Evolutionary conservation across 2,888 invertebrate genomes (phyloP).

Genomic region (Cantharis rustica): DNA sequence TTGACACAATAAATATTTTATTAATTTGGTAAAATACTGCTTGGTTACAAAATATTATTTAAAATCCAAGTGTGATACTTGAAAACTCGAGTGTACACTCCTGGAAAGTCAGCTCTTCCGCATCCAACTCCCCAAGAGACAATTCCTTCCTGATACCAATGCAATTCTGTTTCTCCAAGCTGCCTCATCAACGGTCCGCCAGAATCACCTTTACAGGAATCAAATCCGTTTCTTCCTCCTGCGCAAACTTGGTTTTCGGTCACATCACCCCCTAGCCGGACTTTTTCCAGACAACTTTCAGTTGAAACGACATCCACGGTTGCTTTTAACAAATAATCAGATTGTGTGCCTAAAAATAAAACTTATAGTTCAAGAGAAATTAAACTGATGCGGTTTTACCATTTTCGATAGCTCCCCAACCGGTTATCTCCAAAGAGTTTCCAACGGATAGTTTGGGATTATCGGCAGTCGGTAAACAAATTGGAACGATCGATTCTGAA

Average conservation of each 20-base stretch:
- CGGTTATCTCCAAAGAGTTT: conserved; percentile 25
- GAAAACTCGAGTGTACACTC: conserved; percentile 74
- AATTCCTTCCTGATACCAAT: conserved; percentile 61
- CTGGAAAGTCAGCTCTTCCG: conserved; percentile 73
- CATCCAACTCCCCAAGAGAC: conserved; percentile 87
- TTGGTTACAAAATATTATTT: conserved; percentile 46
- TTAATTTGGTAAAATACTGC: too few relatives aligned
- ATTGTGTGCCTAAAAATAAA: neutral
- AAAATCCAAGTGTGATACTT: conserved; percentile 76
- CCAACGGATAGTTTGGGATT: conserved; percentile 2
- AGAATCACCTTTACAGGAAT: conserved; percentile 77
- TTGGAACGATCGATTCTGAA: conserved; percentile 59
- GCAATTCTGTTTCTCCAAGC: neutral
- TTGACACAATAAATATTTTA: too few relatives aligned
- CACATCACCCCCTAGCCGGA: neutral
- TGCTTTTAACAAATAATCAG: conserved; percentile 24
- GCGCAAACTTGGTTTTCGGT: conserved; percentile 45
- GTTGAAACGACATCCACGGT: conserved; percentile 22
- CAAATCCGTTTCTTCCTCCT: conserved; percentile 56
- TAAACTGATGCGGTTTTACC: conserved; percentile 2
- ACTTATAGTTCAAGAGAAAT: neutral
- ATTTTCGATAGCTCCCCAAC: conserved; percentile 21
- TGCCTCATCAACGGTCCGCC: conserved; percentile 67
- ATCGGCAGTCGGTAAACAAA: conserved; percentile 59
- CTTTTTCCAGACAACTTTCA: conserved; percentile 9